These are phyloP conservation scores for Stichopus horrens DNA, from an alignment of 53 echinoderm and acorn worm genomes.

Conservation along the genomic window DNA sequence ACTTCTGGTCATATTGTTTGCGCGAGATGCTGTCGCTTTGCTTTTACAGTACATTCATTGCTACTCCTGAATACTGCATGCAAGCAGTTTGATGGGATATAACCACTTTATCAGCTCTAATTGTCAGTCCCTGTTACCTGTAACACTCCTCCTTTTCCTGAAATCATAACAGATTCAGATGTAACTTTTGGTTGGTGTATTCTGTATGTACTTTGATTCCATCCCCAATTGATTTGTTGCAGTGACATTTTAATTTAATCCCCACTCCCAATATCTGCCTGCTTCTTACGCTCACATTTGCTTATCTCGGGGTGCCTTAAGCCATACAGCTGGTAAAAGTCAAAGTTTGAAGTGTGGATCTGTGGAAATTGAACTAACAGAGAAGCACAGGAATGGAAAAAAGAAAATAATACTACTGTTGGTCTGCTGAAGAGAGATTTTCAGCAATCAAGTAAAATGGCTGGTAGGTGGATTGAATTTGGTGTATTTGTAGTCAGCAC, in stretches of 20 bases:
- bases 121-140: not conserved
- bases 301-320: not conserved
- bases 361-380: not conserved
- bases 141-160: not conserved
- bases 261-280: not conserved
- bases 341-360: not conserved
- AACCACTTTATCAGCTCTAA: not conserved
- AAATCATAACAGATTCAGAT: not conserved
- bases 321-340: slow-evolving; percentile 6
- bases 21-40: too few relatives aligned
- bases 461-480: too few relatives aligned
- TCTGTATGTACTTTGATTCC: not conserved
- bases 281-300: not conserved
- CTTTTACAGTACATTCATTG: too few relatives aligned
- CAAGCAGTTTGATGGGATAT: not conserved
- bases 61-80: not conserved
- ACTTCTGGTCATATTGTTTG: too few relatives aligned
- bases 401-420: not conserved
- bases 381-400: not conserved
- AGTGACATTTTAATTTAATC: slow-evolving; percentile 31
- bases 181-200: not conserved
- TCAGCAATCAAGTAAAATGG: too few relatives aligned
- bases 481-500: too few relatives aligned
- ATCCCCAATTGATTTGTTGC: slow-evolving; percentile 18
- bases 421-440: too few relatives aligned